Percentiles rank a stretch among this genome's conserved stretches.
Conservation (phyloP, 2,797 vertebrate species). For the Petrocephalus sullivani region DNA sequence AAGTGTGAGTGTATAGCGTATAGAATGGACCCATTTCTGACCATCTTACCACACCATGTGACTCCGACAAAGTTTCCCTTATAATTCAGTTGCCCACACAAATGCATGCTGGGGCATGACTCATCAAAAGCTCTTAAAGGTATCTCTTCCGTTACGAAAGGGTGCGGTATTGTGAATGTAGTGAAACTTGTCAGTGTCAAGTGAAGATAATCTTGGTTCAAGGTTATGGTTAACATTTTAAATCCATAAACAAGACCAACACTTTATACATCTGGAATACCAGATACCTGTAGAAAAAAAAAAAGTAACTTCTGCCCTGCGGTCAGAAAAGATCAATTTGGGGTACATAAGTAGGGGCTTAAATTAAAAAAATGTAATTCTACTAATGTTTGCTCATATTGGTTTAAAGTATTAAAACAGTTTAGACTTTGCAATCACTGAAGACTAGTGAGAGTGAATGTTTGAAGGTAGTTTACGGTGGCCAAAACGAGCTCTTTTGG, state of each 20-base stretch:
- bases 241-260: neutral
- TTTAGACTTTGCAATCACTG: neutral
- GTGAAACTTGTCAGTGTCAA: neutral
- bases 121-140: slow-evolving; percentile 11
- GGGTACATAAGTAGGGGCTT: neutral
- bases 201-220: neutral
- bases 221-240: neutral
- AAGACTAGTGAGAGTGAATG: neutral
- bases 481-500: neutral
- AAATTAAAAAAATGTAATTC: neutral
- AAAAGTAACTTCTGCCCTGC: neutral
- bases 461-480: neutral
- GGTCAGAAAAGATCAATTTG: neutral
- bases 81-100: neutral
- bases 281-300: neutral
- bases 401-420: neutral
- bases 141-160: neutral
- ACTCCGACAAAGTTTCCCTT: neutral
- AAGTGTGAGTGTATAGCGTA: neutral
- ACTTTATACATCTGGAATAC: neutral
- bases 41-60: neutral
- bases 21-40: neutral
- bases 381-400: neutral
- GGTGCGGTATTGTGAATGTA: neutral
- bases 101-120: neutral